Conservation (phyloP, 2,888 invertebrate species). For the Nymphalis urticae region DNA sequence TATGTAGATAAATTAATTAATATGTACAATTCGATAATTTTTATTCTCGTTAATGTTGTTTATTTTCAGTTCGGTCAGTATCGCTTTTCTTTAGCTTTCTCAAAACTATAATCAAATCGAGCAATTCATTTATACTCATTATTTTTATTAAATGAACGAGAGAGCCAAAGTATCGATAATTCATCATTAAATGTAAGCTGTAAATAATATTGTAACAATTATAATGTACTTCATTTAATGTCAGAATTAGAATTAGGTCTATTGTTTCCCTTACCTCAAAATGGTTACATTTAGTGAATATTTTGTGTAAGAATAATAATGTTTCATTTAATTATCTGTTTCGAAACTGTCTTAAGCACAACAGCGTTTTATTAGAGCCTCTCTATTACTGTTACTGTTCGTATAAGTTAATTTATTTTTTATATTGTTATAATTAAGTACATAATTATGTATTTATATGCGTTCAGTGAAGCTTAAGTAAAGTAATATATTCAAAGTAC, state of each 20-base stretch:
- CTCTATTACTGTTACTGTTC: slow-evolving; percentile 49
- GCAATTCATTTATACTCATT: slow-evolving; percentile 69
- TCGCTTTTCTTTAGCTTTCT: slow-evolving; percentile 55
- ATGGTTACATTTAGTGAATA: slow-evolving; percentile 43
- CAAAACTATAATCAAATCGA: slow-evolving; percentile 36
- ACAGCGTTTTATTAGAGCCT: slow-evolving; percentile 46
- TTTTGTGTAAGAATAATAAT: slow-evolving; percentile 41
- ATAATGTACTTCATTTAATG: slow-evolving; percentile 63
- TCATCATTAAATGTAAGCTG: slow-evolving; percentile 61
- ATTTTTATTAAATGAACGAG: slow-evolving; percentile 57
- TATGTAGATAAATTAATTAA: slow-evolving; percentile 64
- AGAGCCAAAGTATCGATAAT: slow-evolving; percentile 72
- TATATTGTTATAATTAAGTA: slow-evolving; percentile 58
- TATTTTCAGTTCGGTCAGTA: slow-evolving; percentile 54
- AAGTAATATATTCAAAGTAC: slow-evolving; percentile 45
- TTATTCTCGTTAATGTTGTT: slow-evolving; percentile 37
- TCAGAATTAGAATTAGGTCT: slow-evolving; percentile 62
- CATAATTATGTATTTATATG: slow-evolving; percentile 37
- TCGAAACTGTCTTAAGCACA: slow-evolving; percentile 55
- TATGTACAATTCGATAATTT: slow-evolving; percentile 57
- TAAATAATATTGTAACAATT: slow-evolving; percentile 47
- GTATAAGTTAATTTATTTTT: slow-evolving; percentile 58
- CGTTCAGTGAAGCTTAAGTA: slow-evolving; percentile 40
- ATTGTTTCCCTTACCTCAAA: slow-evolving; percentile 70
- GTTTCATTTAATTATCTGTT: slow-evolving; percentile 28